Conservation (phyloP, 2,797 vertebrate genomes). For the Arremon brunneinucha region DNA sequence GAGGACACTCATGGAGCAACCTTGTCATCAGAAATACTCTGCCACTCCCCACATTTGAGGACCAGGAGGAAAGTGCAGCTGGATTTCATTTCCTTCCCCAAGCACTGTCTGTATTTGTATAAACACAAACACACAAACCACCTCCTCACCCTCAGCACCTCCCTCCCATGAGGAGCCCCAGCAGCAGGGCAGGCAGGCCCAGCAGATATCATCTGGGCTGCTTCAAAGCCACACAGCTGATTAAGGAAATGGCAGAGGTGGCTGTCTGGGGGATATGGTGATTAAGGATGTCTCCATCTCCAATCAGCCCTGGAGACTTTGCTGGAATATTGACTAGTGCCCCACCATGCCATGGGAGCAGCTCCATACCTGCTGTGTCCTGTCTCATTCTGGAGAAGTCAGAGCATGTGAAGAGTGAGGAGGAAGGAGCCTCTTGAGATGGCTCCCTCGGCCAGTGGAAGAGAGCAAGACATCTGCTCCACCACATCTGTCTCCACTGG, state of each 20-base stretch:
- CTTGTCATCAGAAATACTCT: neutral
- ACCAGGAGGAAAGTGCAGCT: neutral
- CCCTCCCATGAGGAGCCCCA: neutral
- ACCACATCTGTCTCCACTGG: neutral
- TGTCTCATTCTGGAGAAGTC: neutral
- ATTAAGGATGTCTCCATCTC: conserved; percentile 14
- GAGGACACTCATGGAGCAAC: neutral
- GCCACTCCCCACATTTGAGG: neutral
- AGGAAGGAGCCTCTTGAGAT: neutral
- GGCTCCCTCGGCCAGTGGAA: neutral
- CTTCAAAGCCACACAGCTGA: neutral
- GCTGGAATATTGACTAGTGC: neutral
- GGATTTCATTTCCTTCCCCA: neutral
- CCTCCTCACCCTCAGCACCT: neutral
- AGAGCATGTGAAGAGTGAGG: neutral
- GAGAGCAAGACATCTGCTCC: neutral
- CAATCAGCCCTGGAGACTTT: neutral
- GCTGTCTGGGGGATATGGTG: conserved; percentile 56
- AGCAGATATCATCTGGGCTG: conserved; percentile 32
- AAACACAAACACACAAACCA: neutral
- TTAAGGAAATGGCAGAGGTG: conserved; percentile 16
- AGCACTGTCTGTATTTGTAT: neutral
- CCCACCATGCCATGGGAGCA: neutral
- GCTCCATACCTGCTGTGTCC: neutral
- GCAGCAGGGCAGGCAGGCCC: neutral